Evolutionary conservation across 2,888 invertebrate genomes (phyloP).

Genomic region (Cerceris ruficornis): DNA sequence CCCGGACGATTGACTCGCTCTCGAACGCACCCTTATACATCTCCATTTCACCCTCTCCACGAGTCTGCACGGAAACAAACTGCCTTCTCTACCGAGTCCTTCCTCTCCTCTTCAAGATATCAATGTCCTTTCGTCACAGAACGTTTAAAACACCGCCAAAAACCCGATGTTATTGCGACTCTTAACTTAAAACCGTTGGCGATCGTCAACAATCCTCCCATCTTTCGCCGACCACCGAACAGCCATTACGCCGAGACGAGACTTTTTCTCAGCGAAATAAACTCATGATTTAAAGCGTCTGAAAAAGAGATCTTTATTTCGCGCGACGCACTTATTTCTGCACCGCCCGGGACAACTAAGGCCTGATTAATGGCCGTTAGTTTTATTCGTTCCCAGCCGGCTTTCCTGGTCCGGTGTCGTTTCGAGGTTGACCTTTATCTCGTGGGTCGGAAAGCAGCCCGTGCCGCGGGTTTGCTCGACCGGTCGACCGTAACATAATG

Average conservation of each 20-base stretch:
- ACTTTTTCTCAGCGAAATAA: constrained; percentile 70
- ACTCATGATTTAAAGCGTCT: constrained; percentile 77
- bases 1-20: constrained; percentile 16
- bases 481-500: constrained; percentile 31
- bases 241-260: not conserved
- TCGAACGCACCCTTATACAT: constrained; percentile 45
- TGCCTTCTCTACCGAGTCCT: not conserved
- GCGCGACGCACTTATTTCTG: constrained; percentile 69
- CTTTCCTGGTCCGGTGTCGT: constrained; percentile 52
- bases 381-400: constrained; percentile 72
- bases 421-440: constrained; percentile 74
- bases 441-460: constrained; percentile 44
- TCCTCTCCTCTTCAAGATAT: not conserved
- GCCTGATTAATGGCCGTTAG: constrained; percentile 79
- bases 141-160: not conserved
- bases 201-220: not conserved
- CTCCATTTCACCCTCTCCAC: constrained; percentile 46
- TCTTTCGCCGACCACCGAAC: not conserved
- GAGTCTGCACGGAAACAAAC: constrained; percentile 8
- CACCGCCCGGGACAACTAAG: constrained; percentile 69
- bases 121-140: not conserved
- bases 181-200: not conserved
- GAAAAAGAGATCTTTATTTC: constrained; percentile 76
- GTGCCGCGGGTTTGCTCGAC: constrained; percentile 24
- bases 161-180: not conserved